Base-by-base conservation (phyloP, 2,113 vertebrate genomes). In the Hiodon alosoides region DNA sequence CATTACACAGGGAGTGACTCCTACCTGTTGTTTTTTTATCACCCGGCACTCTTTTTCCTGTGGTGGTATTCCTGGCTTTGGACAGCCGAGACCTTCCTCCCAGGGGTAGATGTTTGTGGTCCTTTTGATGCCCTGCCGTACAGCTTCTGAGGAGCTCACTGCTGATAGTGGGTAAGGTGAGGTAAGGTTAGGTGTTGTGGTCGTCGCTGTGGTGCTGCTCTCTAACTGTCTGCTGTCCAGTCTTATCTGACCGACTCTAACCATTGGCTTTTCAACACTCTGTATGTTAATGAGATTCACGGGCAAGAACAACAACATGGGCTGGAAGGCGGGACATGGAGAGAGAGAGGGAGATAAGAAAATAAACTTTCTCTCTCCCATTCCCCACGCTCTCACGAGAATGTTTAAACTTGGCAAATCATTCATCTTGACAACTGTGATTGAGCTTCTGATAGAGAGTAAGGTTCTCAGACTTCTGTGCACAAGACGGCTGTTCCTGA, bases 231-330 rank as follows among this genome's bases (percentile, higher is more conserved):
- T 3, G 52, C 16, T 31, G 79, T 79, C 80, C 17, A 4, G 57
- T 85, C 73, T 88, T 80, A 91, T 84, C 83, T 88, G 80, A 62
- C 76, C 73, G 75, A 71, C 79, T 81, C 78, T 79, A 71, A 75
- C 77, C 71, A 67, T 81, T 81, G 77, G 78, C 79, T 74, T 85
- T 86, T 85, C 83, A 85, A 73, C 78, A 66, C 81, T 81, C 79
- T 70, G 71, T 81, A 86, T 89, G 85, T 76, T 86, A 90, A 89
- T 87, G 31, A 52, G 67, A 71, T 72, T 58, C 75, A 83, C 77
- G 71, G 74, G 77, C 75, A 83, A 74, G 67, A 78, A 81, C 75
- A 80, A 81, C 77, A 80, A 76, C 62, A 61, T 31, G 16, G 78
- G 82, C 81, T 84, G 83, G 80, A 83, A 74, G 79, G 78, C 80